Percentiles rank a stretch among this genome's conserved stretches.
These are phyloP conservation scores for Drosophila nebulosa DNA, from an alignment of 1,140 invertebrate species.

Conservation along the genomic window DNA sequence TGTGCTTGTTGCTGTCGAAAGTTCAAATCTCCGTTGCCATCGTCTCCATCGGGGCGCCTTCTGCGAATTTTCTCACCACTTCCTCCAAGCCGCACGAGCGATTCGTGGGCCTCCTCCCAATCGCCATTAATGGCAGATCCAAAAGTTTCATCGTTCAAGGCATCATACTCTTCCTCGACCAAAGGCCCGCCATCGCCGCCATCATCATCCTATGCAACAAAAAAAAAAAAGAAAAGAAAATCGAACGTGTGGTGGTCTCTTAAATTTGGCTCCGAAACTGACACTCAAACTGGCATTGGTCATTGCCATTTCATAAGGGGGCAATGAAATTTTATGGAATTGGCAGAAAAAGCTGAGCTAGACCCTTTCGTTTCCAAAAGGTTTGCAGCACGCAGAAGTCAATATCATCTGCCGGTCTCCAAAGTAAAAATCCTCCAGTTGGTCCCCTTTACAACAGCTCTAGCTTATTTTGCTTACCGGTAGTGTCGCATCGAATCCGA, in stretches of 20 bases:
- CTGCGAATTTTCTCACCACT: constrained; percentile 57
- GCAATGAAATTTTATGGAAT: background rate
- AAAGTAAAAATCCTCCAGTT: background rate
- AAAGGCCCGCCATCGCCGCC: constrained; percentile 83
- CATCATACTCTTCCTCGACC: constrained; percentile 91
- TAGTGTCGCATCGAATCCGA: constrained; percentile 88
- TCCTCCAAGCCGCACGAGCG: constrained; percentile 69
- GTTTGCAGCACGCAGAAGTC: background rate
- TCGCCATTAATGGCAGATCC: constrained; percentile 86
- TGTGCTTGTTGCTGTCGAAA: constrained; percentile 8
- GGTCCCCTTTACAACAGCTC: no score
- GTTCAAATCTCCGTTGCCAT: constrained; percentile 35
- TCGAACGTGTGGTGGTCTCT: background rate
- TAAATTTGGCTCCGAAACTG: constrained; percentile 1
- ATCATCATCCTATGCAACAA: constrained; percentile 70
- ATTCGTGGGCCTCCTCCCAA: constrained; percentile 85
- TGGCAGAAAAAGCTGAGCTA: background rate
- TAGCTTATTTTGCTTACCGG: constrained; percentile 83
- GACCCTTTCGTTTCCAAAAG: background rate
- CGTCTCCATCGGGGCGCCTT: constrained; percentile 7
- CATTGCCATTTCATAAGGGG: background rate
- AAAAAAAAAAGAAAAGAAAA: constrained; percentile 15
- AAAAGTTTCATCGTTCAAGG: constrained; percentile 95
- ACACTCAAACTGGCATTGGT: background rate
- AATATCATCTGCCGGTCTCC: background rate